Evolutionary conservation across 53 echinoderm and acorn worm genomes (phyloP).

Genomic region (Paracentrotus lividus): DNA sequence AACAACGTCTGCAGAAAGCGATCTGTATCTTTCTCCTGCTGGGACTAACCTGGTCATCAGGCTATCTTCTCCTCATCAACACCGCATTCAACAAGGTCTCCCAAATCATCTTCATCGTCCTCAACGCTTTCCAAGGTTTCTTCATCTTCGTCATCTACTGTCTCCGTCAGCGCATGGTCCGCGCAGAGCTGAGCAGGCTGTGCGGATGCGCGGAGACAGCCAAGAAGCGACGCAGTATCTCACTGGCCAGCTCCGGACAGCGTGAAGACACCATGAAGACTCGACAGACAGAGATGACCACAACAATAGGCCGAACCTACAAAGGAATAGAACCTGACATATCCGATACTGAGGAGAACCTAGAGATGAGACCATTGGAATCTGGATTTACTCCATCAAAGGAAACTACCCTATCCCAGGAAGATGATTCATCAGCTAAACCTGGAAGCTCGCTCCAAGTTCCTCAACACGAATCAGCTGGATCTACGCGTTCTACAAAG

Average conservation of each 20-base stretch:
- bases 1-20: conserved; percentile 45
- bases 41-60: conserved; percentile 50
- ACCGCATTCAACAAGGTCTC: conserved; percentile 60
- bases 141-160: conserved; percentile 65
- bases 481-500: neutral
- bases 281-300: neutral
- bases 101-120: conserved; percentile 62
- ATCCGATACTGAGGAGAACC: neutral
- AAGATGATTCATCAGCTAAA: too few species aligned
- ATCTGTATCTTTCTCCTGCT: conserved; percentile 40
- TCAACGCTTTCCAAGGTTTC: conserved; percentile 71
- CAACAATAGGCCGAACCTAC: neutral
- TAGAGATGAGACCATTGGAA: neutral
- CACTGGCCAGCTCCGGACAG: neutral
- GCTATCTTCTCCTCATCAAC: conserved; percentile 53
- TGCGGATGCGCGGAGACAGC: neutral
- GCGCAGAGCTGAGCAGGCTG: neutral
- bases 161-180: conserved; percentile 36
- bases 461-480: neutral
- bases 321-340: neutral
- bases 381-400: neutral
- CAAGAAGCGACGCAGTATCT: conserved; percentile 19
- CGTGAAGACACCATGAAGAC: conserved; percentile 17
- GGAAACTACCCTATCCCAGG: neutral
- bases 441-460: neutral